These are phyloP conservation scores for Pogonomyrmex californicus DNA, from an alignment of 1,140 invertebrate species.

Conservation along the genomic window DNA sequence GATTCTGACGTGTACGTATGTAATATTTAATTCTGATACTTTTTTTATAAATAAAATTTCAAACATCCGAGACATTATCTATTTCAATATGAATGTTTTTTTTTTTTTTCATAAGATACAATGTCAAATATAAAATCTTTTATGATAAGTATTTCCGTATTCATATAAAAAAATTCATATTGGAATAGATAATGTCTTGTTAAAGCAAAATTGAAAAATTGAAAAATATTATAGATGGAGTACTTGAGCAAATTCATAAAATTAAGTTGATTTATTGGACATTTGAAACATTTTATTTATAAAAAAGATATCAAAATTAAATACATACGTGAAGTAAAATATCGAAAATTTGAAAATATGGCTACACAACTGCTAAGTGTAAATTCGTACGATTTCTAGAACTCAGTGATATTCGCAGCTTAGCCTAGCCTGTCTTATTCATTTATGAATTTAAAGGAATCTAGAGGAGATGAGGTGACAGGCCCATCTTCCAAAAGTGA, in stretches of 20 bases:
- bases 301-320: neutral
- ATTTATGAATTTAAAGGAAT: conserved; percentile 35
- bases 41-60: no score
- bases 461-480: conserved; percentile 61
- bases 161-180: neutral
- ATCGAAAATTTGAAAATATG: neutral
- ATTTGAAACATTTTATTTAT: neutral
- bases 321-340: neutral
- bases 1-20: no score
- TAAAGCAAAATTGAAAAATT: neutral
- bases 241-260: neutral
- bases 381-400: neutral
- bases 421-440: conserved; percentile 8
- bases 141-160: neutral
- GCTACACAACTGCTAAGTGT: neutral
- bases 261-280: neutral
- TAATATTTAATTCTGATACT: no score
- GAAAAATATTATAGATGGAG: neutral
- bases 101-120: no score
- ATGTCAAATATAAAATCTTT: neutral
- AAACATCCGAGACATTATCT: no score
- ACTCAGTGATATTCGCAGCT: neutral
- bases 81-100: no score
- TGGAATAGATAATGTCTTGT: neutral
- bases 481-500: conserved; percentile 77